Conservation (phyloP, 2,113 vertebrate species). For the Tympanuchus pallidicinctus region DNA sequence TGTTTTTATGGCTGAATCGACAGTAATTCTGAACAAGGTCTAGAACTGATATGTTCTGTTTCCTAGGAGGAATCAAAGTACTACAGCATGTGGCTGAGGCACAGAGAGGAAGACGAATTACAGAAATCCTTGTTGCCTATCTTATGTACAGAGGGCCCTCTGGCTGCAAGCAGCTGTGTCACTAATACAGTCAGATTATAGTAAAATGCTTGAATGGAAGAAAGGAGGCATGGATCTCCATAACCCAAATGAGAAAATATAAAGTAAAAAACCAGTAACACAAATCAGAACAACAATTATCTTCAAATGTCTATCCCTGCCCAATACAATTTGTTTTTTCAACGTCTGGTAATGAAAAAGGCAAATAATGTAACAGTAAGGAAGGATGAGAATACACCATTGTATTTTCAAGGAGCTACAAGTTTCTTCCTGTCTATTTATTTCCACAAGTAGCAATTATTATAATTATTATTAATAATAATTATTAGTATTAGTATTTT, state of each 20-base stretch:
- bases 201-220: background rate
- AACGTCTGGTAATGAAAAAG: background rate
- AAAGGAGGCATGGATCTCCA: background rate
- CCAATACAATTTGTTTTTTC: background rate
- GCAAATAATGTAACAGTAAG: background rate
- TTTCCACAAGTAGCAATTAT: background rate
- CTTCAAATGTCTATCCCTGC: background rate
- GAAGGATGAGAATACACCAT: background rate
- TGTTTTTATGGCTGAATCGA: background rate
- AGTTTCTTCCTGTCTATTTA: background rate
- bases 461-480: no score
- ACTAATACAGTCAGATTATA: background rate
- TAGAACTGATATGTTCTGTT: background rate
- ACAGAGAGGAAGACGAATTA: background rate
- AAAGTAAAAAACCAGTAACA: fast-evolving
- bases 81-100: background rate
- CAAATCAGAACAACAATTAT: background rate
- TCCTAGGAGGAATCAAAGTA: background rate
- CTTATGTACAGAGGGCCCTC: slow-evolving; percentile 8
- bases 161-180: slow-evolving; percentile 30
- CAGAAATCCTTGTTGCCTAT: background rate
- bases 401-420: background rate
- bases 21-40: background rate
- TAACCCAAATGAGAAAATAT: background rate
- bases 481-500: no score